A percentile compares a stretch with the other conserved stretches of the same genome.
Conservation (phyloP, 2,113 vertebrate genomes). For the Scartelaos histophorus region DNA sequence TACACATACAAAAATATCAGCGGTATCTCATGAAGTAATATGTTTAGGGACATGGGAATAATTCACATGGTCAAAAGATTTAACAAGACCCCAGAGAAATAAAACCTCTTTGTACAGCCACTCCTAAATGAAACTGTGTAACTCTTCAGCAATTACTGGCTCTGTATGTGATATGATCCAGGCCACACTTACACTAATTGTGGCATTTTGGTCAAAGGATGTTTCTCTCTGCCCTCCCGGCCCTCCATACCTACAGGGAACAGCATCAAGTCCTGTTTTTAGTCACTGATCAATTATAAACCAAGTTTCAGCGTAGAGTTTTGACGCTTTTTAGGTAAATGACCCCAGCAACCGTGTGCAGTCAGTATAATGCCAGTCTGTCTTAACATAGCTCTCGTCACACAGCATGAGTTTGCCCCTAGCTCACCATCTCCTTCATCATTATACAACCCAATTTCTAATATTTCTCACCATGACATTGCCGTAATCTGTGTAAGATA, state of each 20-base stretch:
- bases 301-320: not conserved
- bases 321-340: not conserved
- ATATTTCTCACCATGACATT: no score
- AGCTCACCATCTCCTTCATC: no score
- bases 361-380: not conserved
- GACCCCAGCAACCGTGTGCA: not conserved
- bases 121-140: constrained; percentile 52
- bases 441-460: no score
- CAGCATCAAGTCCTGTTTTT: constrained; percentile 55
- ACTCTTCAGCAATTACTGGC: constrained; percentile 60
- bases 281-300: constrained; percentile 39
- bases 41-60: constrained; percentile 39
- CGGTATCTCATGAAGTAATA: constrained; percentile 56
- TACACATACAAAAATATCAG: constrained; percentile 29
- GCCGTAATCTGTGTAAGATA: no score
- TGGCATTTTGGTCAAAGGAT: constrained; percentile 61
- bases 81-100: constrained; percentile 56
- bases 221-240: constrained; percentile 46
- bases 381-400: no score
- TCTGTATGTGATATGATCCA: constrained; percentile 67
- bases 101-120: constrained; percentile 24
- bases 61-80: constrained; percentile 31
- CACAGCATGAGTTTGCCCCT: no score
- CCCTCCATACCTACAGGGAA: constrained; percentile 39
- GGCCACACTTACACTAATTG: constrained; percentile 72